Conservation (phyloP, 2,888 invertebrate species). For the Synergus itoensis region DNA sequence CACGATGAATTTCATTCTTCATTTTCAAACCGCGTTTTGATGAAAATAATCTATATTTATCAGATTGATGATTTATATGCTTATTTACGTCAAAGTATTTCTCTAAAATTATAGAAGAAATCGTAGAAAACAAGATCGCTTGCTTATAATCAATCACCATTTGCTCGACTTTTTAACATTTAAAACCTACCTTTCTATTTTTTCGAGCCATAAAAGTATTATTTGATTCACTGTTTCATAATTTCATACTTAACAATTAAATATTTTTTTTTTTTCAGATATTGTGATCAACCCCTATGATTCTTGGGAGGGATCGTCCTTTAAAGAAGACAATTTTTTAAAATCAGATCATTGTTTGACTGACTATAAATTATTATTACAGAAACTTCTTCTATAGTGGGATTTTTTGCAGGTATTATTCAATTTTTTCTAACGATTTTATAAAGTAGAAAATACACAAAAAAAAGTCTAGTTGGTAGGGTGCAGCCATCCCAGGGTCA, state of each 20-base stretch:
- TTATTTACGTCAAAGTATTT: not conserved
- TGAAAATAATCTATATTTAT: slow-evolving; percentile 2
- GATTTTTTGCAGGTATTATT: not conserved
- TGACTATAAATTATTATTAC: not conserved
- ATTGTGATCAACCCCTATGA: too few species aligned
- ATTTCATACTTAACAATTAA: too few species aligned
- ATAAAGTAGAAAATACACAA: not conserved
- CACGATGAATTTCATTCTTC: not conserved
- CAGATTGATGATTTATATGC: not conserved
- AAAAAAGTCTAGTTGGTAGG: not conserved
- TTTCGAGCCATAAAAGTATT: too few species aligned
- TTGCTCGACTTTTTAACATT: too few species aligned
- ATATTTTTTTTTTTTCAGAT: too few species aligned
- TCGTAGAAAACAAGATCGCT: not conserved
- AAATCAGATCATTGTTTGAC: not conserved
- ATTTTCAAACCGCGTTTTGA: not conserved
- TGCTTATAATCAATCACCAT: too few species aligned
- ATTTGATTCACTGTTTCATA: too few species aligned
- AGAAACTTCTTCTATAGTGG: not conserved
- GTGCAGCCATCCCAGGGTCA: not conserved
- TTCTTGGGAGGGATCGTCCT: not conserved
- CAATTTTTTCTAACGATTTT: not conserved
- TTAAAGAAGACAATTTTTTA: not conserved
- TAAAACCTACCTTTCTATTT: too few species aligned
- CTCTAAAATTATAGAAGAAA: not conserved